Conservation (phyloP, 2,888 invertebrate species). For the Melanchra persicariae region DNA sequence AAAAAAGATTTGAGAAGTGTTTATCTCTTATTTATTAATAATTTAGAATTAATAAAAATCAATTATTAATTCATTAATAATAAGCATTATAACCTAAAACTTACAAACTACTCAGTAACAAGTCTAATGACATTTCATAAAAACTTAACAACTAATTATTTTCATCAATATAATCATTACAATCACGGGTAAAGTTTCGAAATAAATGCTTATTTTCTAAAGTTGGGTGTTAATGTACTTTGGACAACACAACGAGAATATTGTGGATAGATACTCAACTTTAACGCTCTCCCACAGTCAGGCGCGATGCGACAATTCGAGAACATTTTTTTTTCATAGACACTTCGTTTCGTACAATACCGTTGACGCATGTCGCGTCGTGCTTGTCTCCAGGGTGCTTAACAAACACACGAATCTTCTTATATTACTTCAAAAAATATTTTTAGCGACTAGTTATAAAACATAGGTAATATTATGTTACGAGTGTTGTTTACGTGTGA, state of each 20-base stretch:
- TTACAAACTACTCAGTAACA: constrained; percentile 40
- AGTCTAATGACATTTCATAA: constrained; percentile 19
- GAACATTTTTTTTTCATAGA: neutral
- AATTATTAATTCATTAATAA: constrained; percentile 32
- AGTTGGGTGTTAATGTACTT: neutral
- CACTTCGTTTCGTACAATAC: neutral
- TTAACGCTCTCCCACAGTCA: neutral
- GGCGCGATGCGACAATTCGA: neutral
- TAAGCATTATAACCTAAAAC: constrained; percentile 15
- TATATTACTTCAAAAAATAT: constrained; percentile 22
- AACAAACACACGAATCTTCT: neutral
- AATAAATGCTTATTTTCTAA: constrained; percentile 19
- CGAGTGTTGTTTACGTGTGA: neutral
- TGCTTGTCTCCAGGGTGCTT: neutral
- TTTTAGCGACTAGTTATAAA: constrained; percentile 50
- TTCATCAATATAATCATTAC: constrained; percentile 42
- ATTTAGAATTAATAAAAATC: no score
- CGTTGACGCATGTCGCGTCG: neutral
- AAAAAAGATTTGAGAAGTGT: no score
- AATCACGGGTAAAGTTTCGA: constrained; percentile 11
- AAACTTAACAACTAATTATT: constrained; percentile 32
- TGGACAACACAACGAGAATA: neutral
- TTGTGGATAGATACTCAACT: neutral
- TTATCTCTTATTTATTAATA: no score
- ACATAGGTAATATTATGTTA: constrained; percentile 4